These are phyloP conservation scores for Stigmatopora nigra DNA, from an alignment of 2,113 vertebrate genomes.

Conservation along the genomic window DNA sequence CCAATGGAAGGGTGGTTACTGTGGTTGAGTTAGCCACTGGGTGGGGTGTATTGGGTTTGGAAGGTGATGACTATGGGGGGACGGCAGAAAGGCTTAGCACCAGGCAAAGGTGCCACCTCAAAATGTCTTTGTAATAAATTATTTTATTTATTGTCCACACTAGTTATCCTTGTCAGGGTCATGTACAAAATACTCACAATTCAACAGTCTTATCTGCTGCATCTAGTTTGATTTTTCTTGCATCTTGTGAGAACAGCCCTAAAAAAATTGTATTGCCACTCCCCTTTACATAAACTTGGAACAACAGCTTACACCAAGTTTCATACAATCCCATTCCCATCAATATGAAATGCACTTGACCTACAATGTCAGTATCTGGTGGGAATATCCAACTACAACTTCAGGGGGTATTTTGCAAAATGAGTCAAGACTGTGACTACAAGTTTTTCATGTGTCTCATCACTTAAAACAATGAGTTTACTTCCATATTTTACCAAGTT, in stretches of 20 bases:
- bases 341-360: neutral
- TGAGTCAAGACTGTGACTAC: neutral
- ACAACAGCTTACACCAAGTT: neutral
- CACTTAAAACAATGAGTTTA: neutral
- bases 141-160: no score
- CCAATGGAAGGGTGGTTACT: slow-evolving; percentile 39
- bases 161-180: no score
- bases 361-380: neutral
- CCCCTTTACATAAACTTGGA: neutral
- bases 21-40: slow-evolving; percentile 34
- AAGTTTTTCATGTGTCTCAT: neutral
- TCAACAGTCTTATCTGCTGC: no score
- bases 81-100: slow-evolving; percentile 39
- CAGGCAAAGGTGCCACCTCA: slow-evolving; percentile 23
- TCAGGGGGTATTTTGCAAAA: neutral
- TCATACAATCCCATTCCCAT: neutral
- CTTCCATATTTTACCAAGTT: neutral
- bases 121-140: no score
- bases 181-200: no score
- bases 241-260: neutral
- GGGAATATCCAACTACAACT: neutral
- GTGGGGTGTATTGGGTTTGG: slow-evolving; percentile 30
- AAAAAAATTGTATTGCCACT: neutral
- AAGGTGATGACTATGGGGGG: slow-evolving; percentile 1
- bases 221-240: neutral